Conservation (phyloP, 2,113 vertebrate genomes). For the Leptodactylus fuscus region DNA sequence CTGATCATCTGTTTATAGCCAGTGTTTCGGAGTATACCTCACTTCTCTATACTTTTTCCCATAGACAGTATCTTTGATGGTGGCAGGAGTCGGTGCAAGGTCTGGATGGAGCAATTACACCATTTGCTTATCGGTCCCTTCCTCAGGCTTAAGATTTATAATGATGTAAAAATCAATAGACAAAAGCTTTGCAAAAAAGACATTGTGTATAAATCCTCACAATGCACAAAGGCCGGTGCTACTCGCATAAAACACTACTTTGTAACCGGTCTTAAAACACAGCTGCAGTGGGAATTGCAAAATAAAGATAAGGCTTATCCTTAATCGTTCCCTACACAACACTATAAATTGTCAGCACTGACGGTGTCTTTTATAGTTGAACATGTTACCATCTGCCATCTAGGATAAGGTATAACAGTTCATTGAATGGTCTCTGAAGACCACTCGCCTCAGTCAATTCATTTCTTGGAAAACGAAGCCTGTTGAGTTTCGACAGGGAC, state of each 20-base stretch:
- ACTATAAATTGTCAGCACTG: conserved; percentile 28
- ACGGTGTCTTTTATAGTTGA: conserved; percentile 22
- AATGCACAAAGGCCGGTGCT: neutral
- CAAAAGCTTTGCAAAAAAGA: neutral
- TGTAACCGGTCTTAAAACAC: conserved; percentile 2
- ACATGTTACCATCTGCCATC: conserved; percentile 35
- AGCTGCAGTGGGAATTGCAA: conserved; percentile 41
- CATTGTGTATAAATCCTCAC: neutral
- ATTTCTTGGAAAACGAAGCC: conserved; percentile 41
- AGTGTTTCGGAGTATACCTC: neutral
- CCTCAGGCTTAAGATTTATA: neutral
- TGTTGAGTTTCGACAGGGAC: conserved; percentile 35
- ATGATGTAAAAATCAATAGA: neutral
- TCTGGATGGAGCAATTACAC: neutral
- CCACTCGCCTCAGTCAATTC: conserved; percentile 28
- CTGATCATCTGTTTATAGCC: neutral
- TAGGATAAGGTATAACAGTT: conserved; percentile 35
- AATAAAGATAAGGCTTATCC: conserved; percentile 53
- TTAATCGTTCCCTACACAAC: conserved; percentile 33
- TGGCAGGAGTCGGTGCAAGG: neutral
- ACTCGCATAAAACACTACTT: conserved; percentile 1
- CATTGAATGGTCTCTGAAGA: conserved; percentile 12
- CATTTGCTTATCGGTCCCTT: neutral
- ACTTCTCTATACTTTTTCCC: neutral
- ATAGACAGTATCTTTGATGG: neutral